Percentiles rank a stretch among this genome's conserved stretches.
These are phyloP conservation scores for Heliconius melpomene DNA, from an alignment of 1,140 invertebrate species.

Conservation along the genomic window DNA sequence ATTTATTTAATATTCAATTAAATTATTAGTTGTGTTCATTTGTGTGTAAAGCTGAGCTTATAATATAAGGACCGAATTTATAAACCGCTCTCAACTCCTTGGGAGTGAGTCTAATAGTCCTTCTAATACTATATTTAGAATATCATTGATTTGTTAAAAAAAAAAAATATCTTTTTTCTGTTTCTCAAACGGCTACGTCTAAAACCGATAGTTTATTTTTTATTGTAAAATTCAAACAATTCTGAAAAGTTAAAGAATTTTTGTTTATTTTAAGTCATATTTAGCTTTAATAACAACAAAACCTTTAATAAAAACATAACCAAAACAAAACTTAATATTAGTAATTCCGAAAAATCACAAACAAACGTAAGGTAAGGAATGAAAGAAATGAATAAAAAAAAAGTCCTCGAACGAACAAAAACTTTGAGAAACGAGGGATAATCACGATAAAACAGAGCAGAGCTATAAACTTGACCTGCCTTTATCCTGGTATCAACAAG, in stretches of 20 bases:
- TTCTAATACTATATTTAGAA: no score
- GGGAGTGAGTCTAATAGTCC: no score
- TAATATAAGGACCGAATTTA: no score
- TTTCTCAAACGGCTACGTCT: no score
- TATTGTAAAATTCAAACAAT: background rate
- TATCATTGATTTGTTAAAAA: no score
- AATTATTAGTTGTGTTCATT: no score
- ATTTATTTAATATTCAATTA: no score
- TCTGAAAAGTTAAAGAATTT: background rate
- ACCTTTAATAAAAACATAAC: background rate
- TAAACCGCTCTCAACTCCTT: no score
- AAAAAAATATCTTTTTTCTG: no score
- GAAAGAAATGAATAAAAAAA: constrained; percentile 46
- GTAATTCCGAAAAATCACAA: constrained; percentile 14
- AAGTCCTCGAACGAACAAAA: constrained; percentile 44
- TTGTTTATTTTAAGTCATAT: background rate
- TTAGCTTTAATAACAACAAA: background rate
- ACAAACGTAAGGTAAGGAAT: constrained; percentile 15
- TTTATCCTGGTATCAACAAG: constrained; percentile 65
- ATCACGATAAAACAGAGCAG: constrained; percentile 68
- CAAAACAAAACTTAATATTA: constrained; percentile 12
- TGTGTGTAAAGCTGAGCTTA: no score
- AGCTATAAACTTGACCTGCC: constrained; percentile 66
- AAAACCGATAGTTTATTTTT: background rate
- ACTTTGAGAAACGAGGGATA: constrained; percentile 57